Evolutionary conservation across 2,113 vertebrate species (phyloP).

Genomic region (Gobio gobio): DNA sequence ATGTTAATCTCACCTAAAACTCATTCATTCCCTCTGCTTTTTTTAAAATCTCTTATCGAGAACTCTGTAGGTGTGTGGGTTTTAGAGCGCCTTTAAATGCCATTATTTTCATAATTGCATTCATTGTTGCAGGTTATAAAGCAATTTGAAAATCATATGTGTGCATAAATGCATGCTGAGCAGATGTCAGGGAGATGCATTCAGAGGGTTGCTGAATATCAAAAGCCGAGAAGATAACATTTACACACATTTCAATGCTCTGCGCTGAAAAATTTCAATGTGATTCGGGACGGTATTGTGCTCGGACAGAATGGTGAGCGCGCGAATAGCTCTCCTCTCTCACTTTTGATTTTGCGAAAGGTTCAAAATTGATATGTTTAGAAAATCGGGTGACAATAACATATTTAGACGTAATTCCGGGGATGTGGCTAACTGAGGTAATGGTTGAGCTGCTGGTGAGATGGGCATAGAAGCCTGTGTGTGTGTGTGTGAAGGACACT

Average conservation of each 20-base stretch:
- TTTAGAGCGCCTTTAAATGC: slow-evolving; percentile 71
- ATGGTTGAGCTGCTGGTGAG: slow-evolving; percentile 20
- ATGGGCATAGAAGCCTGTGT: not conserved
- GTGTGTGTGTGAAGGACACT: slow-evolving; percentile 82
- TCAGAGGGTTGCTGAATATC: slow-evolving; percentile 65
- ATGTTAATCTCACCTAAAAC: slow-evolving; percentile 80
- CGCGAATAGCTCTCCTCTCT: not conserved
- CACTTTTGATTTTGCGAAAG: not conserved
- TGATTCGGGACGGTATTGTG: slow-evolving; percentile 22
- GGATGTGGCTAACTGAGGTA: slow-evolving; percentile 22
- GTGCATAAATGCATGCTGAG: slow-evolving; percentile 73
- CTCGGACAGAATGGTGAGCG: not conserved
- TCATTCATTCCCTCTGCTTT: slow-evolving; percentile 64
- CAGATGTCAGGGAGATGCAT: slow-evolving; percentile 64
- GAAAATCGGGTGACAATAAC: slow-evolving; percentile 16
- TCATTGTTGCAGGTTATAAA: slow-evolving; percentile 76
- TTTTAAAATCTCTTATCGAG: slow-evolving; percentile 73
- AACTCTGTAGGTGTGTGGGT: slow-evolving; percentile 73
- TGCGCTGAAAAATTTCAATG: slow-evolving; percentile 65
- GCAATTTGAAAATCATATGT: slow-evolving; percentile 75
- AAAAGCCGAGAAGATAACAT: slow-evolving; percentile 64
- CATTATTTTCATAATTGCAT: slow-evolving; percentile 81
- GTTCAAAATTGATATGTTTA: slow-evolving; percentile 44
- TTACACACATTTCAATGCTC: slow-evolving; percentile 60
- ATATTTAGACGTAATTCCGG: slow-evolving; percentile 24